Percentiles rank a stretch among this genome's conserved stretches.
These are phyloP conservation scores for Triplophysa bombifrons DNA, from an alignment of 2,797 vertebrate genomes.

Conservation along the genomic window DNA sequence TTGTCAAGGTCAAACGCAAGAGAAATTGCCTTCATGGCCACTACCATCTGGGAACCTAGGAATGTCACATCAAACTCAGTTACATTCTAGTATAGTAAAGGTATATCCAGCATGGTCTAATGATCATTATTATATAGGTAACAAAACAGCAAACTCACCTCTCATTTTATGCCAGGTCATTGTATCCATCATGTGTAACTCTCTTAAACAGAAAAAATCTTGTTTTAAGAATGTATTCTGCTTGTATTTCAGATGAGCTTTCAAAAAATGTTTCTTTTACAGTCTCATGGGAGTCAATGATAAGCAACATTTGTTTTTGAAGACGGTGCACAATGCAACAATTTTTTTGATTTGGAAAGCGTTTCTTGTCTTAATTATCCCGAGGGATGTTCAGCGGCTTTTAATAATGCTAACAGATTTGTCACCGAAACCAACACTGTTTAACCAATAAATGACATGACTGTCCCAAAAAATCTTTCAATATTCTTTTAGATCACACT, in stretches of 20 bases:
- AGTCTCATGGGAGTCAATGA: neutral
- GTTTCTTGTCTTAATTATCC: neutral
- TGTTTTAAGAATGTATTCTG: neutral
- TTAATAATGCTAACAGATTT: neutral
- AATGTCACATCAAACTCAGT: neutral
- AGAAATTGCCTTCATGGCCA: conserved; percentile 93
- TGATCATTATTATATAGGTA: neutral
- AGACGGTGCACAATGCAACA: neutral
- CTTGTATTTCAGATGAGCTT: too few species aligned
- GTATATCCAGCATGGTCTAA: neutral
- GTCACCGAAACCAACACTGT: neutral
- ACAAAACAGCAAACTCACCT: conserved; percentile 73
- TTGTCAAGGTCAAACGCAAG: conserved; percentile 90
- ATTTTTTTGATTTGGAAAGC: neutral
- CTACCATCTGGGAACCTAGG: conserved; percentile 91
- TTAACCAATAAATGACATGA: neutral
- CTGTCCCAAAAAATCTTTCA: neutral
- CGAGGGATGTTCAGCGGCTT: neutral
- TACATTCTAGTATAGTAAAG: neutral
- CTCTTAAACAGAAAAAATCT: conserved; percentile 73
- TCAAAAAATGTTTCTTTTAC: too few species aligned
- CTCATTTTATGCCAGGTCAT: conserved; percentile 92
- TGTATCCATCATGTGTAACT: conserved; percentile 88
- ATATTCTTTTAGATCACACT: neutral
- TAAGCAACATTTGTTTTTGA: neutral